Base-by-base conservation (phyloP, 2,113 vertebrate species). In the Amphiprion percula region DNA sequence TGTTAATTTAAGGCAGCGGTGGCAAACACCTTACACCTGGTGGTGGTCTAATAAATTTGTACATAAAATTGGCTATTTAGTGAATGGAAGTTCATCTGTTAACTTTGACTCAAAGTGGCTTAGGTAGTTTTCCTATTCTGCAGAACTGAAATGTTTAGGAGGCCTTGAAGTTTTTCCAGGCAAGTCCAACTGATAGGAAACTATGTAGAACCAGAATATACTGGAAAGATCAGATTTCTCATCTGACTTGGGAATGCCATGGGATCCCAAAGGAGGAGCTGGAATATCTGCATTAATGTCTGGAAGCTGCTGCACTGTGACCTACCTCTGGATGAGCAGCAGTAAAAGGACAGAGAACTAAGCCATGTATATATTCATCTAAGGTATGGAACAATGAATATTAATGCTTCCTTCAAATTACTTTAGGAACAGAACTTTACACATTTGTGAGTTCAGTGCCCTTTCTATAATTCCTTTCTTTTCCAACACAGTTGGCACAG, bases 281-380 rank as follows among this genome's bases (percentile, higher is more conserved):
- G 49, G 23, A 56, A 55, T 37, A 23, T 55, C 49, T 62, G 24
- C 65, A 69, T 24, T 66, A 49, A 68, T 33, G 50, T 54, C 28
- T 59, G 54, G 23, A 33, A 49, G 19, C 49, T 59, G 11, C 30
- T 28, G 55, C 55, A 52, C 62, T 44, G 46, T 46, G 65, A 46
- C 56, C 56, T 56, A 68, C 28, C 59, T 55, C 66, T 62, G 55
- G 37, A 47, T 24, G 49, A 68, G 46, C 26, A 52, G 23, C 23
- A 33, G 68, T 16, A 30, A 12, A 50, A 19, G 19, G 49, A 55
- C 10, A 66, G 49, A 62, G 19, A 37, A n/a, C 62, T 14, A 52
- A 68, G 21, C 61, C 24, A 19, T 53, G 26, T 1, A 52, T 17
- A 23, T 12, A 53, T 41, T 10, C 6, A 19, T 50, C 19, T 47